These are phyloP conservation scores for Oryzias sinensis DNA, from an alignment of 2,797 vertebrate species.

Conservation along the genomic window DNA sequence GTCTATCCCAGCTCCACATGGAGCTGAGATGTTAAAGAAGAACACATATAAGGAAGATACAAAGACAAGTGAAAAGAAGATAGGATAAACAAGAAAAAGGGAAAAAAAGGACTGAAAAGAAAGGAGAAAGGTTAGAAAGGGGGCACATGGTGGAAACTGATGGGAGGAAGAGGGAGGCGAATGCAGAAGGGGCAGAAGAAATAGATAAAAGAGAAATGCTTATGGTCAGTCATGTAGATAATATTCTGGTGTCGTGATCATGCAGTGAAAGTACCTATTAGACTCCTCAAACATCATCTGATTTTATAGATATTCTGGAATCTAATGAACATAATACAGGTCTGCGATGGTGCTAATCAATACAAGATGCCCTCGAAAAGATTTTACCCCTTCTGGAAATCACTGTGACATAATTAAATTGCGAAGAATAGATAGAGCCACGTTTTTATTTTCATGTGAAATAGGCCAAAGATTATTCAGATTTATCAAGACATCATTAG, in stretches of 20 bases:
- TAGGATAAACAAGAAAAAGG: neutral
- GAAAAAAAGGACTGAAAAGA: neutral
- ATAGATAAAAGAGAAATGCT: slow-evolving; percentile 10
- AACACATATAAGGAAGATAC: slow-evolving; percentile 14
- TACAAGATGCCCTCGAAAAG: slow-evolving; percentile 31
- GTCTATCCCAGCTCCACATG: slow-evolving; percentile 49
- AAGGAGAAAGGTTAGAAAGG: slow-evolving; percentile 5
- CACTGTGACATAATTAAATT: slow-evolving; percentile 49
- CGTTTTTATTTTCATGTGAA: slow-evolving; percentile 24
- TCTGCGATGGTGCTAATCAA: slow-evolving; percentile 30
- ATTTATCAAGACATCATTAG: slow-evolving; percentile 50
- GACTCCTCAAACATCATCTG: slow-evolving; percentile 46
- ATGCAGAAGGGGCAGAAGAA: slow-evolving; percentile 10
- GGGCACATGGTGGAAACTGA: slow-evolving; percentile 14
- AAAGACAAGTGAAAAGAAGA: neutral
- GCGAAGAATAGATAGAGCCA: slow-evolving; percentile 33
- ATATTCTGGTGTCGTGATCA: slow-evolving; percentile 55
- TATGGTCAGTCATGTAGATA: slow-evolving; percentile 30
- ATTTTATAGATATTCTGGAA: slow-evolving; percentile 47
- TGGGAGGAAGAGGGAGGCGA: neutral
- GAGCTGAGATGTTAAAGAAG: slow-evolving; percentile 37
- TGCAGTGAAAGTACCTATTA: slow-evolving; percentile 35
- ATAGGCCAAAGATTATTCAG: slow-evolving; percentile 32
- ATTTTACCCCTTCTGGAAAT: slow-evolving; percentile 46
- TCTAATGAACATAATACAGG: slow-evolving; percentile 51